Conservation (phyloP, 2,797 vertebrate genomes). For the Coreius guichenoti region DNA sequence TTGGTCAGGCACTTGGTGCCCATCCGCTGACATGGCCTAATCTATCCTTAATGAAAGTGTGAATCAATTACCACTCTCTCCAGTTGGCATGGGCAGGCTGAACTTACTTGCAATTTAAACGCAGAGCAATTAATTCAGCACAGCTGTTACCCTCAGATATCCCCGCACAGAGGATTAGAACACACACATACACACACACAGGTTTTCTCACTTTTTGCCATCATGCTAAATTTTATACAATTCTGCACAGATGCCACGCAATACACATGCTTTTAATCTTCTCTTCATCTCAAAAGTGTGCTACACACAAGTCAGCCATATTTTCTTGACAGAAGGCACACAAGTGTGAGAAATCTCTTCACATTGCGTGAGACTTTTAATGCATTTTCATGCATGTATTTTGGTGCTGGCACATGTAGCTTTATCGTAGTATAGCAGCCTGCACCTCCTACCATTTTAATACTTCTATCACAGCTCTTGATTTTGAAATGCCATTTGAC, state of each 20-base stretch:
- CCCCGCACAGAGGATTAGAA: slow-evolving; percentile 20
- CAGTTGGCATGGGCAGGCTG: slow-evolving; percentile 66
- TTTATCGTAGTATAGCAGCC: slow-evolving; percentile 56
- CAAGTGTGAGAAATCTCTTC: not conserved
- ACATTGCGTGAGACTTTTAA: slow-evolving; percentile 19
- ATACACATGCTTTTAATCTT: not conserved
- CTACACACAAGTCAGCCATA: not conserved
- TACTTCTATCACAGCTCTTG: slow-evolving; percentile 32
- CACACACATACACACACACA: not conserved
- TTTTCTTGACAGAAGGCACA: slow-evolving; percentile 7
- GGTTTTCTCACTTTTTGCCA: not conserved
- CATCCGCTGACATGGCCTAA: slow-evolving; percentile 63
- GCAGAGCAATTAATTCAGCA: slow-evolving; percentile 68
- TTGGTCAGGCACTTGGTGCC: slow-evolving; percentile 23
- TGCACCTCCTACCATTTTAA: slow-evolving; percentile 51
- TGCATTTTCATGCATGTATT: slow-evolving; percentile 38
- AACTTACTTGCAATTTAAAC: slow-evolving; percentile 69
- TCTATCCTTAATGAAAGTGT: slow-evolving; percentile 68
- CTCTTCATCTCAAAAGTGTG: slow-evolving; percentile 2
- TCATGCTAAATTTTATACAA: not conserved
- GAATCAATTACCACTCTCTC: slow-evolving; percentile 75
- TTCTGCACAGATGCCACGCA: not conserved
- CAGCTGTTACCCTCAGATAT: slow-evolving; percentile 57
- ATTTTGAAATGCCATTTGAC: slow-evolving; percentile 54
- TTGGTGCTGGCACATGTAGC: slow-evolving; percentile 30